These are phyloP conservation scores for Telenomus remus DNA, from an alignment of 1,140 invertebrate genomes.

Conservation along the genomic window DNA sequence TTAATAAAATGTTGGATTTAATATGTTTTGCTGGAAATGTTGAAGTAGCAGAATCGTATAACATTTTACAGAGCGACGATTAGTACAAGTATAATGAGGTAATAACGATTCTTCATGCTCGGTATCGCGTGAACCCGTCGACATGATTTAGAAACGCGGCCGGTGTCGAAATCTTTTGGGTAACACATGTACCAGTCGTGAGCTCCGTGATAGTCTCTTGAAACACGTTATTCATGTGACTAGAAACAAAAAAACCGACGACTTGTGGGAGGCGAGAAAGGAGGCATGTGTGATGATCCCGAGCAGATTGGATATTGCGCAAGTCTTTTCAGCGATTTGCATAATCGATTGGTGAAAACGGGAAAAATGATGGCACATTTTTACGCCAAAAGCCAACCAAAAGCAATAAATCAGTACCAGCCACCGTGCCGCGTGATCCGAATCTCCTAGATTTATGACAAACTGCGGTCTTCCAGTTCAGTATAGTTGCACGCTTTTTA, in stretches of 20 bases:
- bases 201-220: slow-evolving; percentile 46
- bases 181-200: slow-evolving; percentile 62
- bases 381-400: slow-evolving; percentile 30
- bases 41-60: background rate
- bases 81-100: slow-evolving; percentile 66
- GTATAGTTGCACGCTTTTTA: slow-evolving; percentile 20
- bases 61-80: slow-evolving; percentile 54
- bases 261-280: slow-evolving; percentile 35
- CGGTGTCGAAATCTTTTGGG: slow-evolving; percentile 61
- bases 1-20: no score
- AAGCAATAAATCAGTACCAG: slow-evolving; percentile 39
- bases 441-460: slow-evolving; percentile 51
- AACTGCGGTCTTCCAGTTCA: slow-evolving; percentile 41
- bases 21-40: no score
- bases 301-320: slow-evolving; percentile 59
- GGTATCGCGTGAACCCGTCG: slow-evolving; percentile 60
- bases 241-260: slow-evolving; percentile 15
- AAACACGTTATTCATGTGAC: slow-evolving; percentile 41
- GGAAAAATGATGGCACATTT: slow-evolving; percentile 47
- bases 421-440: slow-evolving; percentile 23
- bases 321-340: slow-evolving; percentile 47
- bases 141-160: slow-evolving; percentile 66
- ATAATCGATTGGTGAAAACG: slow-evolving; percentile 53
- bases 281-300: slow-evolving; percentile 58
- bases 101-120: slow-evolving; percentile 56